Percentiles rank a stretch among this genome's conserved stretches.
Evolutionary conservation across 2,888 invertebrate species (phyloP).

Genomic region (Dolichomitus sp.): DNA sequence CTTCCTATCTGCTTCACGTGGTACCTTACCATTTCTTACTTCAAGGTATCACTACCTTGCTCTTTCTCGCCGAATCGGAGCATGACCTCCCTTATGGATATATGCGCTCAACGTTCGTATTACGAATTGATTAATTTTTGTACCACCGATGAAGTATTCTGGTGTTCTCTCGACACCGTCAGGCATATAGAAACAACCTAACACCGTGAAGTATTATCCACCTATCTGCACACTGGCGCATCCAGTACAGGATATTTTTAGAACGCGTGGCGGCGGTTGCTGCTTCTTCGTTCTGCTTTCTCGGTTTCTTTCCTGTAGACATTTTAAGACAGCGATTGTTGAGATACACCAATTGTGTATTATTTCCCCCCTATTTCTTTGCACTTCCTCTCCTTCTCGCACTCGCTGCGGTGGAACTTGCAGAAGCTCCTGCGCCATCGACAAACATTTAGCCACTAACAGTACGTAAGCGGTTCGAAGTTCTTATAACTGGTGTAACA

Average conservation of each 20-base stretch:
- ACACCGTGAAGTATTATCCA: slow-evolving; percentile 53
- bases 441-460: slow-evolving; percentile 15
- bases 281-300: slow-evolving; percentile 50
- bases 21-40: neutral
- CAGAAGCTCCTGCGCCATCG: neutral
- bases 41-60: neutral
- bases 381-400: neutral
- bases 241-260: slow-evolving; percentile 62
- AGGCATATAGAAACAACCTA: slow-evolving; percentile 9
- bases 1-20: slow-evolving; percentile 10
- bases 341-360: slow-evolving; percentile 56
- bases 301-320: slow-evolving; percentile 57
- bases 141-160: neutral
- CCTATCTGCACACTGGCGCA: slow-evolving; percentile 50
- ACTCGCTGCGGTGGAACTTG: neutral
- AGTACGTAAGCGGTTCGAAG: slow-evolving; percentile 4
- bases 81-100: slow-evolving; percentile 52
- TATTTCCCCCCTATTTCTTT: slow-evolving; percentile 23
- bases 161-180: slow-evolving; percentile 16
- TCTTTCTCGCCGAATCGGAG: slow-evolving; percentile 14
- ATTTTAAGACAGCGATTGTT: slow-evolving; percentile 57
- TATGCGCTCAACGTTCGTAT: slow-evolving; percentile 66
- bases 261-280: slow-evolving; percentile 32
- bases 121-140: slow-evolving; percentile 72
- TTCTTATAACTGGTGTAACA: slow-evolving; percentile 2